Evolutionary conservation across 2,888 invertebrate species (phyloP), one percentile per base, ranked within the genome.

Genomic region (Hypena proboscidalis): DNA sequence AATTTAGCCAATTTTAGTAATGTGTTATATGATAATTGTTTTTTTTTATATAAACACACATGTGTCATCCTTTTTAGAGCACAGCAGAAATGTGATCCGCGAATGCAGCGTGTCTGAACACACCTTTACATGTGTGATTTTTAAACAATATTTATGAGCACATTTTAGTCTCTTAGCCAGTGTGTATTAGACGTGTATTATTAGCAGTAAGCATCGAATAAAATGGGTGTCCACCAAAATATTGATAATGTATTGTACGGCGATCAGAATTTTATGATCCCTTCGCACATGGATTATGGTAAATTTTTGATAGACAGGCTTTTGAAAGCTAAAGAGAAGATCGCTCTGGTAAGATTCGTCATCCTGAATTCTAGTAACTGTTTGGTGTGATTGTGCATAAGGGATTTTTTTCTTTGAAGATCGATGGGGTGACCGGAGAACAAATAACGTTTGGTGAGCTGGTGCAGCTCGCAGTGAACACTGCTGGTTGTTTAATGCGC

Each of bases 281-380:
- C 85, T 4, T 47, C 68, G 15, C 77, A 84, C 56, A 64, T 74
- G 62, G 84, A 83, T 56, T 79, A 63, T 60, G 85, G 84, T 27
- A 67, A 60, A 45, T 67, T 71, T 49, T 43, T 67, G 5, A 49
- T 83, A 21, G 74, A 83, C 36, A 66, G 49, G 37, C 54, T 83
- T 44, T 57, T 67, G 22, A 55, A 49, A 10, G 53, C 56, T 30
- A 71, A 70, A 44, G 58, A 76, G n/a, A 76, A 69, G 54, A 38
- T 65, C 4, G 80, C 80, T 15, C 59, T 85, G 75, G 85, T 85
- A 67, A 75, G 81, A 13, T 6, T 2, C 11, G 5, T 0, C 6
- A 26, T 11, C 34, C 11, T 4, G 15, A 22, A 19, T 8, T 6
- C 4, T 29, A 4, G 13, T 4, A 6, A 5, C 0, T 14, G 5